phyloP scores from a whole-genome alignment of 2,113 vertebrate species.

The Microcebus griseorufus region DNA sequence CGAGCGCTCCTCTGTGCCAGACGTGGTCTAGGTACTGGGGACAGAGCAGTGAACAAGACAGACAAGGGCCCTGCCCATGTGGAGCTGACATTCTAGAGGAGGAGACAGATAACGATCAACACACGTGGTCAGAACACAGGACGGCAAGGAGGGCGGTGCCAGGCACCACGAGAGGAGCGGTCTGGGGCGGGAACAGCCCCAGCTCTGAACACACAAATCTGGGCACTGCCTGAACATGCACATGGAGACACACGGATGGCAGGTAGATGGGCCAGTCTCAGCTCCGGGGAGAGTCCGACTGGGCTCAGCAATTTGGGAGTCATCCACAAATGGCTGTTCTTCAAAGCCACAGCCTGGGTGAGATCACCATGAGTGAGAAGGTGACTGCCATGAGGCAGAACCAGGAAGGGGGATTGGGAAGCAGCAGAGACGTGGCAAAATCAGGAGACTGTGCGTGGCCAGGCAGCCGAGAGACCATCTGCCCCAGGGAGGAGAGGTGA shows the following conservation, averaged over 20 bases:
- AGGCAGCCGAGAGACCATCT: background rate
- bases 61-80: background rate
- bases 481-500: fast-evolving
- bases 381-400: background rate
- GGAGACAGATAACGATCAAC: background rate
- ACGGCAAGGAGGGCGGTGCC: background rate
- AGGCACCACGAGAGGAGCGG: background rate
- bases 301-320: background rate
- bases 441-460: fast-evolving
- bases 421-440: background rate
- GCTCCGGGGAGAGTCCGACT: background rate
- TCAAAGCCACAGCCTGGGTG: constrained; percentile 4
- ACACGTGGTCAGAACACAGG: fast-evolving
- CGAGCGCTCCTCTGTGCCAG: background rate
- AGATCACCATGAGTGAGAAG: background rate
- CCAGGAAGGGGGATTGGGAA: background rate
- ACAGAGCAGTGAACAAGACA: background rate
- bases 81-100: background rate
- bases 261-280: background rate
- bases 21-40: no score
- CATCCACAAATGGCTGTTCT: background rate
- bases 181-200: background rate
- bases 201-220: background rate
- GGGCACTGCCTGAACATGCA: background rate
- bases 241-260: background rate